Evolutionary conservation across 2,113 vertebrate species (phyloP).

Genomic region (Alces alces): DNA sequence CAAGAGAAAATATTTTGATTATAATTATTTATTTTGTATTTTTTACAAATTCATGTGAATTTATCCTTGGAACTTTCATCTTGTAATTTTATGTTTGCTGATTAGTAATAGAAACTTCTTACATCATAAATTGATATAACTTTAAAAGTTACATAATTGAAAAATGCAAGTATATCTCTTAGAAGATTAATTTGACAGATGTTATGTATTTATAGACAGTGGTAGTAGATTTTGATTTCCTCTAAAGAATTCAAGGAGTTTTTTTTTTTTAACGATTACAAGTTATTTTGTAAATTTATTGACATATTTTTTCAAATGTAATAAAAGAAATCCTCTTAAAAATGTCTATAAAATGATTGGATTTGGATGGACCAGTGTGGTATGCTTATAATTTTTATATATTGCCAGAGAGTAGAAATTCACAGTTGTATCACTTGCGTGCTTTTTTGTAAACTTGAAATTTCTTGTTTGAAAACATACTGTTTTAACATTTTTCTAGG

Average conservation of each 20-base stretch:
- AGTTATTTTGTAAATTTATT: slow-evolving; percentile 19
- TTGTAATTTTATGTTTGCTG: not conserved
- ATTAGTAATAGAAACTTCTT: not conserved
- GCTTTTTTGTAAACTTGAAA: slow-evolving; percentile 23
- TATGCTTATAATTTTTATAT: not conserved
- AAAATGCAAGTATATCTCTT: not conserved
- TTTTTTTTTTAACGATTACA: not conserved
- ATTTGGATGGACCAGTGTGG: not conserved
- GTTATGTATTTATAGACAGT: not conserved
- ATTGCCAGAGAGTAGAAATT: slow-evolving; percentile 6
- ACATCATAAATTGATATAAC: not conserved
- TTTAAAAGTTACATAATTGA: not conserved
- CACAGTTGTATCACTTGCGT: not conserved
- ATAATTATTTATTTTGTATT: not conserved
- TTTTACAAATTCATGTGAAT: slow-evolving; percentile 2
- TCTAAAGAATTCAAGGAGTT: not conserved
- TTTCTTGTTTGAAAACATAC: slow-evolving; percentile 49
- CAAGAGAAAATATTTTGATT: not conserved
- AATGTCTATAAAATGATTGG: not conserved
- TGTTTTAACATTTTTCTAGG: slow-evolving; percentile 64
- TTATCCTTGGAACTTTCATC: not conserved
- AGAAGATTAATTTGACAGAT: not conserved
- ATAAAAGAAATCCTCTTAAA: not conserved
- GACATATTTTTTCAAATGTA: not conserved
- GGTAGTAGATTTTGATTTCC: slow-evolving; percentile 2